phyloP scores from a whole-genome alignment of 2,113 vertebrate species.

The Damaliscus lunatus region DNA sequence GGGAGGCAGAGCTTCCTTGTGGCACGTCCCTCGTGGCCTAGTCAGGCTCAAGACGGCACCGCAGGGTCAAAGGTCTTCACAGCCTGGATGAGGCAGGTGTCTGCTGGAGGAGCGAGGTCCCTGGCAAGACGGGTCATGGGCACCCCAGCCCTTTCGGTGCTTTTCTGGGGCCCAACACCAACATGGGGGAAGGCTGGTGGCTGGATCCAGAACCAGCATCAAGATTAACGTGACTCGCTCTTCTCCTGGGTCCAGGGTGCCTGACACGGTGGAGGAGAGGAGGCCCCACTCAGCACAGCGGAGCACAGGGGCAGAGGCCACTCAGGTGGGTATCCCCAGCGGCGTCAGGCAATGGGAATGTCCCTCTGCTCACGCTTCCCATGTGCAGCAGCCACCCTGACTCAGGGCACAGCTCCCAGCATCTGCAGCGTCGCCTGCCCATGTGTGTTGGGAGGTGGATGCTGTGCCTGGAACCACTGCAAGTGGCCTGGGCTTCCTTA shows the following conservation, averaged over 20 bases:
- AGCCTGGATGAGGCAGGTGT: not conserved
- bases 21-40: not conserved
- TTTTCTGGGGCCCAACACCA: not conserved
- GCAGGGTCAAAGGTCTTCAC: not conserved
- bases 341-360: fast-evolving
- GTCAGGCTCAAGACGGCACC: not conserved
- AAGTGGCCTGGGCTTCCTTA: not conserved
- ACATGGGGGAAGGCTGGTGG: not conserved
- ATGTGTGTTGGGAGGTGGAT: not conserved
- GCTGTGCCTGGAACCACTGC: not conserved
- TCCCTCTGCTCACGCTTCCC: not conserved
- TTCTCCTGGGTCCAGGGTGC: not conserved
- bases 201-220: not conserved
- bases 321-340: not conserved
- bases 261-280: not conserved
- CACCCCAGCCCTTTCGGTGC: not conserved
- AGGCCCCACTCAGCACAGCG: fast-evolving
- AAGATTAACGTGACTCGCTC: fast-evolving
- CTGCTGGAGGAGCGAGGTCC: not conserved
- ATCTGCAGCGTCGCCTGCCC: fast-evolving
- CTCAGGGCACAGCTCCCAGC: not conserved
- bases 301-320: not conserved
- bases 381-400: not conserved
- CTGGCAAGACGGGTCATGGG: not conserved
- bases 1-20: not conserved